Percentiles rank a stretch among this genome's conserved stretches.
Conservation (phyloP, 2,888 invertebrate genomes). For the Melanostoma mellinum region DNA sequence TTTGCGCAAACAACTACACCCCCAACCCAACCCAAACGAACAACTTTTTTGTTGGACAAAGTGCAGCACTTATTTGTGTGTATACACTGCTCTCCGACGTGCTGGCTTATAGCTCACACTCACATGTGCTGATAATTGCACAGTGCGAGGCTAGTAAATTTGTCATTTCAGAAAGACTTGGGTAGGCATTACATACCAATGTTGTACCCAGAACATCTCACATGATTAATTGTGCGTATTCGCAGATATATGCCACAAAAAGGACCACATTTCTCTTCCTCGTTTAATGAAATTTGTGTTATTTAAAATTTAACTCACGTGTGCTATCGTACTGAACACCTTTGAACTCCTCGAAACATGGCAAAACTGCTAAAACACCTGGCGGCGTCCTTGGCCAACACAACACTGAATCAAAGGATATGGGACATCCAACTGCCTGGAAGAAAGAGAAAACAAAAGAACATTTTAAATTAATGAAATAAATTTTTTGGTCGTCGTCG, state of each 20-base stretch:
- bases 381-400: conserved; percentile 93
- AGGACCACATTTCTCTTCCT: background rate
- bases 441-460: conserved; percentile 28
- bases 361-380: conserved; percentile 86
- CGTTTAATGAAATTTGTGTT: background rate
- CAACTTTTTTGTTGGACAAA: background rate
- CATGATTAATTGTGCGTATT: too few species aligned
- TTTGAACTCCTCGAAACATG: conserved; percentile 91
- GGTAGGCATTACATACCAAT: too few species aligned
- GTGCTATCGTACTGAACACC: conserved; percentile 91
- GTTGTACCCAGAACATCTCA: too few species aligned
- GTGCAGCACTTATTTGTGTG: background rate
- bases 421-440: conserved; percentile 83
- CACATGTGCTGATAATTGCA: too few species aligned
- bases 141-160: too few species aligned
- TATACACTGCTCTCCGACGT: background rate
- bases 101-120: too few species aligned
- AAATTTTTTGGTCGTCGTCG: conserved; percentile 4
- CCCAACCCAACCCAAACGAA: background rate
- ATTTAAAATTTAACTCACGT: conserved; percentile 84
- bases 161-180: too few species aligned
- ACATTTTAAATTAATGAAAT: conserved; percentile 36
- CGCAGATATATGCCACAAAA: background rate
- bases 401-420: conserved; percentile 88
- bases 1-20: background rate